Percentiles rank a stretch among this genome's conserved stretches.
phyloP scores from a whole-genome alignment of 1,140 invertebrate species.

The Apis florea region DNA sequence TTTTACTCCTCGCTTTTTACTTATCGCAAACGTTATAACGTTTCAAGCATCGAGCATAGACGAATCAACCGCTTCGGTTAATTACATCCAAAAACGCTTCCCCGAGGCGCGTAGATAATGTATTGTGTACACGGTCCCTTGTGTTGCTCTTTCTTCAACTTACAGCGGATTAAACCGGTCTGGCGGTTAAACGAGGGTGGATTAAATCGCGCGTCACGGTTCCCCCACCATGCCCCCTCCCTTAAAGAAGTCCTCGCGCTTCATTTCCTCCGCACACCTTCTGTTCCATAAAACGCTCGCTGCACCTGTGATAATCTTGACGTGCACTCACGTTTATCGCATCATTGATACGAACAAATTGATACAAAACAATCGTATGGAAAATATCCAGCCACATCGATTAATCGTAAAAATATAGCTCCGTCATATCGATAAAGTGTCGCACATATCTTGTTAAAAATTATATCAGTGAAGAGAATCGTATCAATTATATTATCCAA shows the following conservation, averaged over 20 bases:
- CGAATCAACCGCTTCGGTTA: background rate
- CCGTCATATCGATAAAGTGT: too few relatives aligned
- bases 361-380: too few relatives aligned
- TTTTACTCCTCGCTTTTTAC: too few relatives aligned
- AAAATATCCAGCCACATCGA: too few relatives aligned
- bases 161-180: background rate
- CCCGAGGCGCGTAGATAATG: background rate
- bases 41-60: background rate
- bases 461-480: too few relatives aligned
- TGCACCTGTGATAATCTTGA: too few relatives aligned
- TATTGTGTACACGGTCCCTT: background rate
- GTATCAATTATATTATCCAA: too few relatives aligned
- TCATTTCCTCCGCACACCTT: too few relatives aligned
- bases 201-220: conserved; percentile 18
- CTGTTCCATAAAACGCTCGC: background rate
- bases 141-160: conserved; percentile 8
- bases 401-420: too few relatives aligned
- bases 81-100: background rate
- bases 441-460: too few relatives aligned
- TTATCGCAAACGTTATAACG: too few relatives aligned
- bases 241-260: background rate
- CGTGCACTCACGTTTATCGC: too few relatives aligned
- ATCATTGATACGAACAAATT: background rate
- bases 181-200: background rate
- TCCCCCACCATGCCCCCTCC: background rate